Evolutionary conservation across 2,797 vertebrate species (phyloP), one percentile per base, ranked within the genome.

Genomic region (Odontamblyopus lacepedii): DNA sequence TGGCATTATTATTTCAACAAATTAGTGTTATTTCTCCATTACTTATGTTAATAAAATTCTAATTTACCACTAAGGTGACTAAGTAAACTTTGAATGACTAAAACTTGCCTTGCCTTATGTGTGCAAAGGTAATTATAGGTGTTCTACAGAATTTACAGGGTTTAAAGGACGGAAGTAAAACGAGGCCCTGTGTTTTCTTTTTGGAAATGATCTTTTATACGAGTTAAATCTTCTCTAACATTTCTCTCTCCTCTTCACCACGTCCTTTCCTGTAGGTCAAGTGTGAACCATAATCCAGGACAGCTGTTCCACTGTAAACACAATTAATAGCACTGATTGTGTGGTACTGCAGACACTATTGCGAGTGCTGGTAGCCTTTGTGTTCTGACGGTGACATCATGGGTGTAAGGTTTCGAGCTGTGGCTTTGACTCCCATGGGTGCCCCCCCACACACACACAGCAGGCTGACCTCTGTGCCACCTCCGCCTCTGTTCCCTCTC

Each of bases 331-430:
- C 67, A 51, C 79, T 87, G 83, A 91, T 87, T 88, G 87, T 84
- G 78, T 57, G 70, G 84, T 85, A 87, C 87, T 90, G 91, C 74
- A 56, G 81, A 65, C 23, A 27, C 32, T 41, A 23, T 77, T 78
- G 82, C 80, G 75, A 75, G 76, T 81, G 81, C 86, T 83, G 67
- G 89, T 92, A 90, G 89, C 86, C 71, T 48, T 16, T 78, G 75
- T 81, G 84, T 74, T 85, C 82, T 57, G 78, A 83, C 71, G 78
- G 80, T 92, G 91, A 93, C 91, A 92, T 93, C 92, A 93, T 76
- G 68, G 85, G 89, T 90, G 83, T 92, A 85, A 72, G 82, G 87
- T 93, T 92, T 83, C 87, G 83, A 66, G 27, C 79, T 82, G 84
- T 70, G 85, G 87, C 87, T 83, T 87, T 15, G 72, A 78, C 81